Conservation (phyloP, 1,140 invertebrate species). For the Diprion similis region DNA sequence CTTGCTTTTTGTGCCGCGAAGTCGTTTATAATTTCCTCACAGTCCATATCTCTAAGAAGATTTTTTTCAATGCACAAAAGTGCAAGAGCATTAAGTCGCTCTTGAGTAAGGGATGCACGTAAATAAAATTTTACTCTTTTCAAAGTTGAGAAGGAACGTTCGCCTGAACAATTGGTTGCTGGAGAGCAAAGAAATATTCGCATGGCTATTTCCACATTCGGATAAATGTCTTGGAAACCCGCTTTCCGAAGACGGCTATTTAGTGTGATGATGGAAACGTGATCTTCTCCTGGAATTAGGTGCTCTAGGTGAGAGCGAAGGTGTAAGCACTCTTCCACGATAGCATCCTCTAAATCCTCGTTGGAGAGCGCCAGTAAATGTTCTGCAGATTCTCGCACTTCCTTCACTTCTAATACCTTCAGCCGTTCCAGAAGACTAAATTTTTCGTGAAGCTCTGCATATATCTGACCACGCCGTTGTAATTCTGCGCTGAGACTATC, state of each 20-base stretch:
- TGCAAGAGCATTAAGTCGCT: neutral
- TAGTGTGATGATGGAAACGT: neutral
- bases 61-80: conserved; percentile 2
- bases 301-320: neutral
- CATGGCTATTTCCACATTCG: neutral
- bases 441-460: conserved; percentile 7
- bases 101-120: neutral
- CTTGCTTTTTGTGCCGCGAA: too few relatives aligned
- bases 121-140: conserved; percentile 5
- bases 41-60: neutral
- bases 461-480: conserved; percentile 1
- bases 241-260: conserved; percentile 1
- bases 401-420: neutral
- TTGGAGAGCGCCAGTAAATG: neutral
- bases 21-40: neutral
- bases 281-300: neutral
- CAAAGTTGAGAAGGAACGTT: conserved; percentile 1
- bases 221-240: conserved; percentile 5
- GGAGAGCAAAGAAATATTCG: conserved; percentile 1
- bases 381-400: conserved; percentile 7
- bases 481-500: neutral
- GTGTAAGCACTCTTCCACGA: conserved; percentile 3
- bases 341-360: neutral
- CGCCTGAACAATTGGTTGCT: neutral
- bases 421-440: neutral